phyloP scores from a whole-genome alignment of 2,113 vertebrate genomes.

The Catagonus wagneri region DNA sequence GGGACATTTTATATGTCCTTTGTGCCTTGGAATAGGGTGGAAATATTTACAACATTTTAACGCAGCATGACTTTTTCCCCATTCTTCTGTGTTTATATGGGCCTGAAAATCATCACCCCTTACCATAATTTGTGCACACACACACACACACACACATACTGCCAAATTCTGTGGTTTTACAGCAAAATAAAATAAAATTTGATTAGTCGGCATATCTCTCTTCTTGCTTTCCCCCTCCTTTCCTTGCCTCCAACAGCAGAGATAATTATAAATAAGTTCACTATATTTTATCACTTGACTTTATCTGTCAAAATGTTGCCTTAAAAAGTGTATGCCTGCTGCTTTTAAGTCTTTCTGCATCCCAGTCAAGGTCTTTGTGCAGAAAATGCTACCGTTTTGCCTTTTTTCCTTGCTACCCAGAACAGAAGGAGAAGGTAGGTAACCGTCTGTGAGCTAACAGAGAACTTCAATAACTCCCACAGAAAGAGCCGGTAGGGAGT shows the following conservation, averaged over 20 bases:
- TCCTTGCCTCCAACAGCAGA: neutral
- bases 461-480: slow-evolving; percentile 70
- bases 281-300: slow-evolving; percentile 35
- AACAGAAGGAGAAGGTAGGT: neutral
- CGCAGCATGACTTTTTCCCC: neutral
- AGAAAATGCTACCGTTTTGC: neutral
- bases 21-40: neutral
- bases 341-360: slow-evolving; percentile 43
- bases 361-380: slow-evolving; percentile 9
- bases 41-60: neutral
- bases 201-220: neutral
- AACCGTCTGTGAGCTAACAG: neutral
- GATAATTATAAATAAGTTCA: slow-evolving; percentile 56
- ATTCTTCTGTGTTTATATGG: neutral
- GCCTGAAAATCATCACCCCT: neutral
- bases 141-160: neutral
- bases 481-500: slow-evolving; percentile 61
- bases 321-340: slow-evolving; percentile 25
- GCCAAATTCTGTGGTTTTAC: neutral
- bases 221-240: neutral
- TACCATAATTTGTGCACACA: neutral
- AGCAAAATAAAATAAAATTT: neutral
- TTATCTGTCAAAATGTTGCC: slow-evolving; percentile 74
- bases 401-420: slow-evolving; percentile 21
- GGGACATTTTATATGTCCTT: fast-evolving